phyloP scores from a whole-genome alignment of 1,140 invertebrate species.

The Drosophila kohkoa region DNA sequence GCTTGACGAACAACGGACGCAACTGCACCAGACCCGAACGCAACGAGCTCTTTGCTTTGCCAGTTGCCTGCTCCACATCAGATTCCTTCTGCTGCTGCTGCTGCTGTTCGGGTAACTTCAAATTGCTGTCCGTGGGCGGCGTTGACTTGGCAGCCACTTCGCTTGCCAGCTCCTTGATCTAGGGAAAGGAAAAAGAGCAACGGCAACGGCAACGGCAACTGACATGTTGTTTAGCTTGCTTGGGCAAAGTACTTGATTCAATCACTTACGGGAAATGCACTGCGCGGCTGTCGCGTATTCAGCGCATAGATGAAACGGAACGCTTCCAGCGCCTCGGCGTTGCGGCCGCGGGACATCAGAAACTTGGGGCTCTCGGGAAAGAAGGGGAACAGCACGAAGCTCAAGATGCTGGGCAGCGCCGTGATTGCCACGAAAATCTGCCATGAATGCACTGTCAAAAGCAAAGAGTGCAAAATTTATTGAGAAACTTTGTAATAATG shows the following conservation, averaged over 20 bases:
- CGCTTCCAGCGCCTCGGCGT: constrained; percentile 87
- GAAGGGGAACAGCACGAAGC: constrained; percentile 87
- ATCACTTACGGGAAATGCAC: constrained; percentile 88
- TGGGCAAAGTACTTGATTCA: background rate
- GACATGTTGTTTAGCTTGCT: constrained; percentile 2
- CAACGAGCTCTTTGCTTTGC: constrained; percentile 27
- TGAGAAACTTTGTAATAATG: background rate
- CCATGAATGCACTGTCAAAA: constrained; percentile 89
- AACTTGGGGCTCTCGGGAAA: constrained; percentile 94
- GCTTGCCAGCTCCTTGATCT: constrained; percentile 69
- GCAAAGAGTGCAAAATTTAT: background rate
- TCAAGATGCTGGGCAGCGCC: constrained; percentile 88
- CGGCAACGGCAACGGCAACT: background rate
- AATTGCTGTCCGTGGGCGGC: constrained; percentile 1
- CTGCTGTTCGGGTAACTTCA: background rate
- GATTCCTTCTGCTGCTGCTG: constrained; percentile 1
- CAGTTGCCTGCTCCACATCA: constrained; percentile 21
- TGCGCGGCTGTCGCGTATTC: constrained; percentile 87
- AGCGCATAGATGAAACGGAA: constrained; percentile 72
- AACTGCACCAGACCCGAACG: constrained; percentile 58
- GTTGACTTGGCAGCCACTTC: constrained; percentile 50
- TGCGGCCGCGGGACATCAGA: constrained; percentile 90
- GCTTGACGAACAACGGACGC: constrained; percentile 68
- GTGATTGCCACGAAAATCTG: constrained; percentile 90
- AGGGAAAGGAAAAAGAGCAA: background rate